Base-by-base conservation (phyloP, 2,888 invertebrate species). In the Galerucella pusilla region DNA sequence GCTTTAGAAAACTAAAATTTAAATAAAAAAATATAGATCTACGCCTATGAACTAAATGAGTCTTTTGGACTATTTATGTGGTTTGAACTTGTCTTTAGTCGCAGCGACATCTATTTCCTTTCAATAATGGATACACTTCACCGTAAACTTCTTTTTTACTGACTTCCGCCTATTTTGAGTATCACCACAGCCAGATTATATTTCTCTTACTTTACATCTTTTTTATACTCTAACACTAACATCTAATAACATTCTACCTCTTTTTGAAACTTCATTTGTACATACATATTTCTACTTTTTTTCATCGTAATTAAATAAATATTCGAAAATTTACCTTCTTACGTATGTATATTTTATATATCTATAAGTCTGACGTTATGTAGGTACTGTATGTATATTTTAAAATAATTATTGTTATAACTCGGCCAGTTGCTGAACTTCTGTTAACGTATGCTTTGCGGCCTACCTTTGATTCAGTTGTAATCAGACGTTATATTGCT, bases 361-460 rank as follows among this genome's bases (percentile, higher is more conserved):
- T 42, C 46, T 46, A 46, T 65, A 61, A 60, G 45, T 46, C 60
- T 45, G 60, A 46, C 25, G 61, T 49, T 60, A 70, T n/a, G 5
- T n/a, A n/a, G n/a, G n/a, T 70, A n/a, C 45, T 46, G 69, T 49
- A 69, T 63, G 49, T 63, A 46, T 70, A 14, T 49, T 45, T 46
- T 65, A 3, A 46, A 10, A 4, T 61, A 46, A 9, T 65, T 64
- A 9, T 65, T 64, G 7, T 70, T 52, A 64, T 70, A 16, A 70
- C 16, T 70, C 35, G 70, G 70, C 70, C 70, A 70, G 70, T 70
- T 63, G 42, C 63, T 70, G 64, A 63, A 70, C 42, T 60, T 54
- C 54, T 45, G 49, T 46, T 70, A 42, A 35, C 54, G 64, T 52
- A 57, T 11, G 54, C 54, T 16, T 54, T n/a, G 52, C 70, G 42